A percentile compares a stretch with the other conserved stretches of the same genome.
These are phyloP conservation scores for Drosophila bunnanda DNA, from an alignment of 2,888 invertebrate genomes.

Conservation along the genomic window DNA sequence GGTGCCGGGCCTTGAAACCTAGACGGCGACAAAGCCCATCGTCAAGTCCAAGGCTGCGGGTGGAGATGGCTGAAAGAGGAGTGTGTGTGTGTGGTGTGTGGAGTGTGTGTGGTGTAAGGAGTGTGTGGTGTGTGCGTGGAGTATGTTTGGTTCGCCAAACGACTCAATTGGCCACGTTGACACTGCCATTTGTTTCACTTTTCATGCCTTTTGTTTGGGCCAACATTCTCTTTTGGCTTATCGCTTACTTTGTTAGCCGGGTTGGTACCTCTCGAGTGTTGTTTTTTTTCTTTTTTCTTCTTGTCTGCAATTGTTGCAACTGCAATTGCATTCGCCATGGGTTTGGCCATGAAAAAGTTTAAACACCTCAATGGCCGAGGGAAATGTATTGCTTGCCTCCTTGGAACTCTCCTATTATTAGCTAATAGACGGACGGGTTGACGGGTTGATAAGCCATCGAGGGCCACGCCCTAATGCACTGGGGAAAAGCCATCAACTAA, in stretches of 20 bases:
- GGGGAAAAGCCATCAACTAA: neutral
- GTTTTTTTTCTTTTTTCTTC: neutral
- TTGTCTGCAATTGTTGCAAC: conserved; percentile 49
- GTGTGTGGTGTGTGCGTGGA: conserved; percentile 3
- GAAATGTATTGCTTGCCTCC: conserved; percentile 37
- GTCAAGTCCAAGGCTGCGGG: conserved; percentile 72
- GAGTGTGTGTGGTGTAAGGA: neutral
- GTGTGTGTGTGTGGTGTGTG: conserved; percentile 4
- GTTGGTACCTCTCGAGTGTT: neutral
- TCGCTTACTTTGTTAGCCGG: conserved; percentile 42
- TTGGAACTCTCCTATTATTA: conserved; percentile 55
- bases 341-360: conserved; percentile 76
- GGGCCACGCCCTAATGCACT: conserved; percentile 29
- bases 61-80: conserved; percentile 4
- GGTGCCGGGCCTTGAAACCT: conserved; percentile 73
- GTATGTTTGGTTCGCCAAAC: conserved; percentile 27
- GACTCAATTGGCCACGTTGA: conserved; percentile 75
- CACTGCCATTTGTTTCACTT: conserved; percentile 67
- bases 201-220: conserved; percentile 59
- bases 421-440: conserved; percentile 55
- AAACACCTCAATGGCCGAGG: conserved; percentile 64
- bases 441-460: conserved; percentile 44
- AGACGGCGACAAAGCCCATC: conserved; percentile 59
- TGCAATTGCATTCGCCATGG: conserved; percentile 50
- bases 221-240: conserved; percentile 40